Base-by-base conservation (phyloP, 2,888 invertebrate species). In the Scaptomyza tumidula region DNA sequence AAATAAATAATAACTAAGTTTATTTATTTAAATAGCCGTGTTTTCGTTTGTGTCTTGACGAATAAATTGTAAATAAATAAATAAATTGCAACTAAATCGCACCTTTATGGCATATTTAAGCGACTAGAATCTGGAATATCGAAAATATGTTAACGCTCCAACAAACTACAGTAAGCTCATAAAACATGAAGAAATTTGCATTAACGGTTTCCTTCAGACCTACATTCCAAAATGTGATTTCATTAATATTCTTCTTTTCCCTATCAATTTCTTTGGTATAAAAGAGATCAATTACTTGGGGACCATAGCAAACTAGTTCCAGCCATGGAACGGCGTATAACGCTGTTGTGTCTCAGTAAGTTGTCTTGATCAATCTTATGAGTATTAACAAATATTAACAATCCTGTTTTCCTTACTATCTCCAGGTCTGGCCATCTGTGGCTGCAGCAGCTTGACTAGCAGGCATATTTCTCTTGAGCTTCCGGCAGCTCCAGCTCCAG, bases 281-380 rank as follows among this genome's bases (percentile, higher is more conserved):
- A 73, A 73, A 73, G 74, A 64, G 45, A 64, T 55, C 57, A 68
- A 68, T 63, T 73, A 52, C 31, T 16, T 58, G 44, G 4, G n/a
- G 37, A 39, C 16, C 19, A 24, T 43, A 63, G 43, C 73, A 73
- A 35, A 73, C 44, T 14, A 35, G 54, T n/a, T 60, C 11, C 0
- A 16, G 57, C 60, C 63, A 73, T 73, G 73, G 49, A 29, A 29
- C 54, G 43, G 73, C 44, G 54, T 43, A 43, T 48, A 44, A 35
- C 63, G 24, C 57, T 73, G 10, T 50, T 68, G 50, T 60, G 63
- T 13, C 44, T 73, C 0, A 19, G 73, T 73, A 55, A 50, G 74
- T 63, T 46, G 3, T 0, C 13, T 33, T 27, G 2, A 19, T 44
- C 14, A 10, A 4, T 11, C 4, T 24, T 16, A 41, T 24, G 31